Evolutionary conservation across 1,140 invertebrate genomes (phyloP), one percentile per base, ranked within the genome.

Genomic region (Antheraea pernyi): DNA sequence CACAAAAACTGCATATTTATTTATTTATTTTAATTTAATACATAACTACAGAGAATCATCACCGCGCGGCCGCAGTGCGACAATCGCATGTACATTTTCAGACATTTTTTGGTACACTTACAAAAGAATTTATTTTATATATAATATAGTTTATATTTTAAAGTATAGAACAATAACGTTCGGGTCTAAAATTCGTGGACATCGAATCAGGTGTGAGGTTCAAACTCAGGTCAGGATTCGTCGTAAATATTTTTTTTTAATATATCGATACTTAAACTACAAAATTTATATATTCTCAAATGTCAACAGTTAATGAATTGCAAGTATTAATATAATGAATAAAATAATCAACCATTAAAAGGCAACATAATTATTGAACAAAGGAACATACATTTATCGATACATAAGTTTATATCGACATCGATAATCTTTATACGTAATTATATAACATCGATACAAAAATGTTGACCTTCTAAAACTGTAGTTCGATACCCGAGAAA

Each of bases 41-140:
- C 80, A 89, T 89, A 89, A 89, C 86, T 91, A 91, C 86, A 86
- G 81, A 86, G 84, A 86, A 86, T 85, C 84, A 42, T 42, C 36
- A 81, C 81, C 13, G 16, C 78, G 81, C 79, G 75, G 68, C 64
- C 65, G 59, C 42, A 59, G 67, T 62, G 67, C 68, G 63, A 71
- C 74, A 18, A 19, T 11, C 63, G 63, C 63, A 65, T 16, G 39
- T 42, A 58, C 63, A 60, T 30, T 60, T 70, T 67, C 36, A 59
- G 59, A 36, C 64, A 70, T 30, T 90, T 86, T 90, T 89, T 89
- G 88, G 86, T 89, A 86, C 82, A 85, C 82, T 88, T 85, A 86
- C 77, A 71, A 73, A 68, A 75, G 74, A 71, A 46, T 22, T 76
- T 48, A 68, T 65, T 72, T 19, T 72, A 68, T 68, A 72, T 65